Base-by-base conservation (phyloP, 2,888 invertebrate genomes). In the Eupithecia pulchellata region DNA sequence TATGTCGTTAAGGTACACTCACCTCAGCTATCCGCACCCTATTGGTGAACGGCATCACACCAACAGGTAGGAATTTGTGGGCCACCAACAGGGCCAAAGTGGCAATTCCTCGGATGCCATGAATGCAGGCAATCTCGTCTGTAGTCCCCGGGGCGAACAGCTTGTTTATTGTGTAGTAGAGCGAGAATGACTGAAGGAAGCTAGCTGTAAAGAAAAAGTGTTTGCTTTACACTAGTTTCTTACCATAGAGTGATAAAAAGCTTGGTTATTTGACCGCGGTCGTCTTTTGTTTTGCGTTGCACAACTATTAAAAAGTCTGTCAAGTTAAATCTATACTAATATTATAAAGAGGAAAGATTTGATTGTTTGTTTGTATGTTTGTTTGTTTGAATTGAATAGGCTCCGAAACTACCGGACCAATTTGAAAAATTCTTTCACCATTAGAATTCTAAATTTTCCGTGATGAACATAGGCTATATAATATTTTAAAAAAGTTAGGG, bases 41-140 rank as follows among this genome's bases (percentile, higher is more conserved):
- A 86, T 97, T 97, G 69, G 95, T 95, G 78, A 95, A 95, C 0
- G 97, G 96, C 80, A 95, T 92, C 71, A 95, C 95, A 29, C 95
- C 95, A 8, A 96, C 90, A 64, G 96, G 95, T 73, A 96, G 91
- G 78, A 96, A 95, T 87, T 96, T 96, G 82, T 97, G 96, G 8
- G 95, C 96, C 14, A 96, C 82, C 77, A 96, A 95, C 70, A 97
- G 88, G 73, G 95, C 94, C 2, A 96, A 80, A 4, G 96, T 96
- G 68, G 95, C 95, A 47, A 96, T 80, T n/a, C 96, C 95, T 75
- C 97, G 94, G 39, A 97, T 92, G 4, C 97, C 96, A 79, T 97
- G 96, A 72, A 97, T 95, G 82, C 97, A 96, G 39, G 95, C 93
- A 76, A 97, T 96, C 78, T 96, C 95, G 34, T 94, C 94, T 1